Percentiles rank a stretch among this genome's conserved stretches.
Evolutionary conservation across 2,888 invertebrate genomes (phyloP).

Genomic region (Volucella inanis): DNA sequence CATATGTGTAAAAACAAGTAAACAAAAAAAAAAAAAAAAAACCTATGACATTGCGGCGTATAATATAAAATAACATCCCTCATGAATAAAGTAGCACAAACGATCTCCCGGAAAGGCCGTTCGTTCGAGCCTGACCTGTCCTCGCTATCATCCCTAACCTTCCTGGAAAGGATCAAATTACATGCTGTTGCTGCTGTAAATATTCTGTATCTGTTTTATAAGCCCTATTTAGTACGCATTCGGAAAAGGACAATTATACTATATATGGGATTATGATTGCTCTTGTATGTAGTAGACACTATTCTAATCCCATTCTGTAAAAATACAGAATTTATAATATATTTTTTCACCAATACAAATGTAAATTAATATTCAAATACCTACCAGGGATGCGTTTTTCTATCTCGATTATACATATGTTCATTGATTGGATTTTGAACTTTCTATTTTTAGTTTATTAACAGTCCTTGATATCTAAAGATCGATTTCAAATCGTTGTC

Average conservation of each 20-base stretch:
- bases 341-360: conserved; percentile 44
- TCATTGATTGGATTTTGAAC: conserved; percentile 68
- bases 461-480: conserved; percentile 82
- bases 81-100: conserved; percentile 74
- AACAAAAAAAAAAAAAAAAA: conserved; percentile 1
- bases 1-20: not conserved
- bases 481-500: conserved; percentile 76
- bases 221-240: conserved; percentile 70
- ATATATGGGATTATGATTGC: conserved; percentile 73
- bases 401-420: conserved; percentile 54
- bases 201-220: conserved; percentile 73
- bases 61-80: conserved; percentile 66
- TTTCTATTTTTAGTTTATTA: conserved; percentile 82
- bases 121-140: conserved; percentile 54
- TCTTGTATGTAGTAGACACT: conserved; percentile 59
- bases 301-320: conserved; percentile 49
- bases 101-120: conserved; percentile 71
- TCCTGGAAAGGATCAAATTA: conserved; percentile 73
- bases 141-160: conserved; percentile 53
- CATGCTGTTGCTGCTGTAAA: conserved; percentile 73
- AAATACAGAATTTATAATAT: conserved; percentile 1
- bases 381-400: conserved; percentile 41
- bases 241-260: conserved; percentile 71
- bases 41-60: conserved; percentile 39
- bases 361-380: conserved; percentile 27